Base-by-base conservation (phyloP, 30 jellyfish, hydroid and myxozoan genomes). In the Aurelia aurita region DNA sequence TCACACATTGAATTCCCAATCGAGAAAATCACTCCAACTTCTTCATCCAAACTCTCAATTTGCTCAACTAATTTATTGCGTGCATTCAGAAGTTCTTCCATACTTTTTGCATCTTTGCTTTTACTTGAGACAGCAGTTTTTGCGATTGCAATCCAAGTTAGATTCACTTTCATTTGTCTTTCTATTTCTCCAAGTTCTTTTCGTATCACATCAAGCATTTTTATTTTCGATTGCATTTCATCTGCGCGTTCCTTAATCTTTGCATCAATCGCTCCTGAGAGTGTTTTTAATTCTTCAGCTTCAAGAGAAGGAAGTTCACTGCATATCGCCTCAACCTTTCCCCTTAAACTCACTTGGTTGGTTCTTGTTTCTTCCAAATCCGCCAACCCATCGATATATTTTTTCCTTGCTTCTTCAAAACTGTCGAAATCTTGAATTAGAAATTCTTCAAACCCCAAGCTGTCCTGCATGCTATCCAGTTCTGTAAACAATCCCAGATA, bases 81-180 rank as follows among this genome's bases (percentile, higher is more conserved):
- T 26, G 69, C 93, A n/a, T 28, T 57, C 70, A 83, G 26, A 10
- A 83, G 63, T 19, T 83, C 93, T 58, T 83, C 93, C 35, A 70
- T 70, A 72, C 81, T 65, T 31, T 21, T 35, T 25, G 81, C 93
- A 3, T 69, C 74, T 25, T 83, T 70, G 54, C 62, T 58, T 29
- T 83, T 74, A 31, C 61, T 83, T 12, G 58, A 35, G 9, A 83
- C 93, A 5, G 93, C 93, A 45, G 63, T 71, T 55, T 60, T 83
- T 57, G 93, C 86, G 51, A 83, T 83, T 44, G 83, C 64, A 18
- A 83, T 83, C 93, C 93, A 83, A 2, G 61, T 83, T 44, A 83
- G 25, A 74, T 83, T 83, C 10, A 71, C 66, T 23, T 59, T 55
- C 39, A 83, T 22, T 23, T 63, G 83, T 20, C 34, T 27, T 23